phyloP scores from a whole-genome alignment of 2,888 invertebrate genomes.

The Phengaris arion region DNA sequence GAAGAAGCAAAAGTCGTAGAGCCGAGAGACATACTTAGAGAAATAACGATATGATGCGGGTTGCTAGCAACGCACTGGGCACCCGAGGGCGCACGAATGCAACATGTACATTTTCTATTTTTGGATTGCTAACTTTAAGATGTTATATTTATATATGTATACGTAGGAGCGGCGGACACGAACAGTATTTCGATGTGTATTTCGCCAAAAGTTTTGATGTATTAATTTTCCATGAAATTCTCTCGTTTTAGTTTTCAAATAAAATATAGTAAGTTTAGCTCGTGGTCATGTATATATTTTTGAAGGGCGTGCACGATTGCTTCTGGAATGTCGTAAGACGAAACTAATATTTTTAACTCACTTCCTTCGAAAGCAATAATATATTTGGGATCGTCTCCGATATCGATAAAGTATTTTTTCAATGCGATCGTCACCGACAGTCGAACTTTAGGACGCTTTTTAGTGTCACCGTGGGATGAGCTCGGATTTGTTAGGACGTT shows the following conservation, averaged over 20 bases:
- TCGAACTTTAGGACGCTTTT: slow-evolving; percentile 61
- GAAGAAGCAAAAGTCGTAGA: slow-evolving; percentile 60
- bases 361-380: slow-evolving; percentile 75
- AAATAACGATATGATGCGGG: slow-evolving; percentile 46
- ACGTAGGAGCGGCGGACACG: slow-evolving; percentile 77
- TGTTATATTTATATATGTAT: slow-evolving; percentile 80
- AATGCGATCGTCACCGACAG: slow-evolving; percentile 65
- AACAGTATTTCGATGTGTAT: slow-evolving; percentile 76
- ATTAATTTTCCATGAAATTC: slow-evolving; percentile 74
- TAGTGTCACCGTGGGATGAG: slow-evolving; percentile 61
- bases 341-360: slow-evolving; percentile 62
- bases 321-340: slow-evolving; percentile 59
- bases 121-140: slow-evolving; percentile 80
- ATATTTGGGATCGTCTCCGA: slow-evolving; percentile 68
- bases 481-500: slow-evolving; percentile 42
- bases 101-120: slow-evolving; percentile 79
- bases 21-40: slow-evolving; percentile 52
- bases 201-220: slow-evolving; percentile 79
- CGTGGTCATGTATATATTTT: slow-evolving; percentile 78
- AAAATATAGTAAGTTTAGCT: slow-evolving; percentile 74
- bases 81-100: slow-evolving; percentile 73
- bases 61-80: slow-evolving; percentile 57
- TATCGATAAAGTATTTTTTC: slow-evolving; percentile 69
- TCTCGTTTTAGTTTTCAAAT: slow-evolving; percentile 59
- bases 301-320: slow-evolving; percentile 75